Percentiles rank a stretch among this genome's conserved stretches.
Evolutionary conservation across 2,888 invertebrate species (phyloP).

Genomic region (Laothoe populi): DNA sequence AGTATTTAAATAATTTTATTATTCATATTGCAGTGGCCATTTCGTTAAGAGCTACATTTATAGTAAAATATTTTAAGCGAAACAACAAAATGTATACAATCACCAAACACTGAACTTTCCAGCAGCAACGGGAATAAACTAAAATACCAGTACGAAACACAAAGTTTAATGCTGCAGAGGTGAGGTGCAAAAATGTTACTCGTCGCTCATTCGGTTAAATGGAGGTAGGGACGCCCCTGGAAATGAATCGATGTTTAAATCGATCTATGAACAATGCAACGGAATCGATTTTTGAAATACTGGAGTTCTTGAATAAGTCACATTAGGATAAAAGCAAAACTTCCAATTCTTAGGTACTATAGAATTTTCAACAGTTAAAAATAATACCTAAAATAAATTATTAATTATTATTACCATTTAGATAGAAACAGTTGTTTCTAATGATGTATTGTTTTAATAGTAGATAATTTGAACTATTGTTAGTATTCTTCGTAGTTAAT

Average conservation of each 20-base stretch:
- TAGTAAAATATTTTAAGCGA: not conserved
- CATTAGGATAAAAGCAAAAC: no score
- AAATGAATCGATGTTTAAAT: not conserved
- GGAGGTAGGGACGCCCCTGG: not conserved
- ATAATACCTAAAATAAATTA: no score
- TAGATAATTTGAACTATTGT: no score
- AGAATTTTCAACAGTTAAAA: no score
- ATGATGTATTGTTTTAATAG: no score
- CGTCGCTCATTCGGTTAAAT: constrained; percentile 9
- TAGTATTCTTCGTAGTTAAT: no score
- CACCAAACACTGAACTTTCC: constrained; percentile 2
- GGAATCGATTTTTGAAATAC: not conserved
- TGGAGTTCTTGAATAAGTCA: no score
- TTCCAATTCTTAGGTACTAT: no score
- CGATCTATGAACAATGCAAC: not conserved
- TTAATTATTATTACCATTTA: no score
- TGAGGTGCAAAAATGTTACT: constrained; percentile 5
- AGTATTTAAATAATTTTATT: no score
- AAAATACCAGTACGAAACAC: constrained; percentile 11
- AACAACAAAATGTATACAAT: constrained; percentile 7
- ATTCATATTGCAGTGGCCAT: no score
- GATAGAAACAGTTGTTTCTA: no score
- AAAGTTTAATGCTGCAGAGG: constrained; percentile 17
- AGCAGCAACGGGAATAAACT: constrained; percentile 4
- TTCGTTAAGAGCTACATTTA: not conserved